Percentiles rank a stretch among this genome's conserved stretches.
phyloP scores from a whole-genome alignment of 2,797 vertebrate species.

The Anniella stebbinsi region DNA sequence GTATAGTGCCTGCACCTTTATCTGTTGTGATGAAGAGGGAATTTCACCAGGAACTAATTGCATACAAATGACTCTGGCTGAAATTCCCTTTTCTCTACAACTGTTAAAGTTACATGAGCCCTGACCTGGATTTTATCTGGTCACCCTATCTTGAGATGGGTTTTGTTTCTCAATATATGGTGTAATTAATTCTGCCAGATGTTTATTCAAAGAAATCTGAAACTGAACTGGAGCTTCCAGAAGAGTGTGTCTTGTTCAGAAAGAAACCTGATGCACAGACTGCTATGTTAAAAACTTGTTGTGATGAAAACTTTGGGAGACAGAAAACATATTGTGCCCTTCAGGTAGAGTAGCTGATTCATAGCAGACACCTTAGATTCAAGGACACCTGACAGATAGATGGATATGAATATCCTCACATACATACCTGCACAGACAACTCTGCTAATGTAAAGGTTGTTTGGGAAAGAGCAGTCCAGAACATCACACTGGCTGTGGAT shows the following conservation, averaged over 20 bases:
- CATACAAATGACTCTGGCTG: no score
- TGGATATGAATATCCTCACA: slow-evolving; percentile 43
- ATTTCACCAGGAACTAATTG: no score
- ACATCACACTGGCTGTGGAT: slow-evolving; percentile 64
- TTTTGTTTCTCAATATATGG: neutral
- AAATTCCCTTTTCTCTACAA: no score
- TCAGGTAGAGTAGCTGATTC: slow-evolving; percentile 41
- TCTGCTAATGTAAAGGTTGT: slow-evolving; percentile 62
- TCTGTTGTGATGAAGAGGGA: no score
- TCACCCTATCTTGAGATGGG: neutral
- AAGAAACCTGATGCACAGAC: slow-evolving; percentile 5
- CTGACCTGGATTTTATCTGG: no score
- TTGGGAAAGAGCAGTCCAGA: slow-evolving; percentile 69
- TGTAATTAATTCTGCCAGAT: neutral
- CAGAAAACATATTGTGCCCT: slow-evolving; percentile 30
- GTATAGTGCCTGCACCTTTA: no score
- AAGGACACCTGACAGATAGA: slow-evolving; percentile 55
- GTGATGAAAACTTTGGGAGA: slow-evolving; percentile 29
- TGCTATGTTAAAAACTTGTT: slow-evolving; percentile 24
- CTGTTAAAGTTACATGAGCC: no score
- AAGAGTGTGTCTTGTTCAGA: slow-evolving; percentile 1
- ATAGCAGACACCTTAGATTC: slow-evolving; percentile 32
- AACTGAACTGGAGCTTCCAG: neutral
- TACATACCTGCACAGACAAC: slow-evolving; percentile 35
- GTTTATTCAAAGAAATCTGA: neutral